phyloP scores from a whole-genome alignment of 2,888 invertebrate genomes.

The Neoaliturus tenellus region DNA sequence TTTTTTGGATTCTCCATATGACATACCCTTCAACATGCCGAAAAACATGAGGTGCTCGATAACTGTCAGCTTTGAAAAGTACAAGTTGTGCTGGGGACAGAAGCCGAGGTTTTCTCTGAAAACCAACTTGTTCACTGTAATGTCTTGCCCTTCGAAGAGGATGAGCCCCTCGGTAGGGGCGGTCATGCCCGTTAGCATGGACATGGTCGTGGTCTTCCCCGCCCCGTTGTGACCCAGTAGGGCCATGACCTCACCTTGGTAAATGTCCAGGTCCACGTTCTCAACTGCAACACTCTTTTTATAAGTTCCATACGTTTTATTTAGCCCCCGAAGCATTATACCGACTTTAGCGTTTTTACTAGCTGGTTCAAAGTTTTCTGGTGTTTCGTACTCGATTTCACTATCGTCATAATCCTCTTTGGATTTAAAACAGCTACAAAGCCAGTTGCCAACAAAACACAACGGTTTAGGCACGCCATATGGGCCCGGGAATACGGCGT shows the following conservation, averaged over 20 bases:
- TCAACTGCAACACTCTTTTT: conserved; percentile 70
- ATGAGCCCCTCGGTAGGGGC: conserved; percentile 84
- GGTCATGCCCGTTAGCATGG: conserved; percentile 77
- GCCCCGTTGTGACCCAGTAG: conserved; percentile 93
- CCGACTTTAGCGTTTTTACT: neutral
- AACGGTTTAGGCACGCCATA: neutral
- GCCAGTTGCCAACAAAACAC: neutral
- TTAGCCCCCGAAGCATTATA: neutral
- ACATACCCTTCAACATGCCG: conserved; percentile 80
- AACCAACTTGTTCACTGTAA: conserved; percentile 78
- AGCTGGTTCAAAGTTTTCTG: neutral
- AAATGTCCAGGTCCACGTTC: conserved; percentile 79
- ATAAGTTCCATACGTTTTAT: neutral
- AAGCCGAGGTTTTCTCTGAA: conserved; percentile 88
- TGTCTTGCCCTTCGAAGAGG: conserved; percentile 82
- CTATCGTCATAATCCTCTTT: neutral
- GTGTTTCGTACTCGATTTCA: neutral
- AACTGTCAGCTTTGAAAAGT: conserved; percentile 89
- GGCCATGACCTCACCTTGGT: conserved; percentile 89
- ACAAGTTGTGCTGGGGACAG: conserved; percentile 93
- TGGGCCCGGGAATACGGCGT: neutral
- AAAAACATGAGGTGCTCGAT: conserved; percentile 90
- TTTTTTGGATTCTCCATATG: conserved; percentile 72
- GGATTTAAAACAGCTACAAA: no score
- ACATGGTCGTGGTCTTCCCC: conserved; percentile 85